Percentiles rank a stretch among this genome's conserved stretches.
Evolutionary conservation across 2,113 vertebrate species (phyloP).

Genomic region (Paradisaea rubra): DNA sequence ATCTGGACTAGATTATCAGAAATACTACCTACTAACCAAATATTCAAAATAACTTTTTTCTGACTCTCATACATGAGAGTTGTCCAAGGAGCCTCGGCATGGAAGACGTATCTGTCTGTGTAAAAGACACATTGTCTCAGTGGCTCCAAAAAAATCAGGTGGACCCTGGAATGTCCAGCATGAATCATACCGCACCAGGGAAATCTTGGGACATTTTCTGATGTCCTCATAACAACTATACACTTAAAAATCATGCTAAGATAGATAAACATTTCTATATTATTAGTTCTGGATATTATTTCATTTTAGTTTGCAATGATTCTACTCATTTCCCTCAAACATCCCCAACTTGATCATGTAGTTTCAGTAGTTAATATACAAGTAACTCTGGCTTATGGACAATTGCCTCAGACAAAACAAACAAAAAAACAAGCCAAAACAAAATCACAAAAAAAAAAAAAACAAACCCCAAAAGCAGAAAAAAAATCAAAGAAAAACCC

Average conservation of each 20-base stretch:
- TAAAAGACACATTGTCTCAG: neutral
- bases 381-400: neutral
- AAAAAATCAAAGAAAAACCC: neutral
- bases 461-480: rapidly evolving
- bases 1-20: neutral
- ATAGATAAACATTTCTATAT: neutral
- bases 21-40: neutral
- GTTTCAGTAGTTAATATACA: neutral
- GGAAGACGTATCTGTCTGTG: neutral
- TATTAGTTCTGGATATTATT: neutral
- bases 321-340: neutral
- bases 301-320: neutral
- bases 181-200: rapidly evolving
- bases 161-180: neutral
- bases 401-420: neutral
- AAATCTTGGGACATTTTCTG: neutral
- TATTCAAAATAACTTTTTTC: neutral
- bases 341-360: neutral
- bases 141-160: neutral
- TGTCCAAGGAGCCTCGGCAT: neutral
- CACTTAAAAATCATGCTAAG: neutral
- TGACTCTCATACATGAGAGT: neutral
- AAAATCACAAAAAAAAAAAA: rapidly evolving
- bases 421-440: rapidly evolving
- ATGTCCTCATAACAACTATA: neutral